Base-by-base conservation (phyloP, 2,888 invertebrate genomes). In the Aromia moschata region DNA sequence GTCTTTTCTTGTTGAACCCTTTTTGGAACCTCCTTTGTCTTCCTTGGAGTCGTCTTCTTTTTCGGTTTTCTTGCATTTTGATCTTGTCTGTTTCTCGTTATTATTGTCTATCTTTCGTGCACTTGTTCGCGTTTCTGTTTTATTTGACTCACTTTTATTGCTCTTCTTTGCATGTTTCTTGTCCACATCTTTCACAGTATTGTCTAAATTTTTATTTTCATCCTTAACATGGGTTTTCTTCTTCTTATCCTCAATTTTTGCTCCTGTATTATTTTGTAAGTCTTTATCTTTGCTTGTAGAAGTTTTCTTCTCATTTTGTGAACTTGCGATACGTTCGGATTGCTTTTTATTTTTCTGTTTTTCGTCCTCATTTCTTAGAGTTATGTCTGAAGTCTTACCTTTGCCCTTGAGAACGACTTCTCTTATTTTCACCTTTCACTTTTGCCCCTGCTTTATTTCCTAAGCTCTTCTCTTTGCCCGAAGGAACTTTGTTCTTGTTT, bases 101-200 rank as follows among this genome's bases (percentile, higher is more conserved):
- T 60, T 53, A 16, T 69, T 49, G 10, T 70, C 54, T 33, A n/a
- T n/a, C 11, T 33, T 3, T 33, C 5, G 5, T 11, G n/a, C 7
- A 5, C n/a, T 33, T 11, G n/a, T 33, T 7, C 33, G n/a, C 11
- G 5, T 33, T 33, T n/a, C n/a, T n/a, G 61, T 52, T 16, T 25
- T 46, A 31, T n/a, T 36, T 45, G 15, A 10, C 18, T 0, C n/a
- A 14, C 7, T 25, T 25, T 25, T 3, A 25, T 7, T 25, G 25
- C 25, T 25, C 33, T 33, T 33, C 5, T 7, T 11, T 33, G 11
- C n/a, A 3, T 2, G 10, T 33, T 33, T 33, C 11, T 33, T 33
- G n/a, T 33, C 33, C 10, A 10, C 5, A 11, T 33, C 11, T 33
- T 11, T 10, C n/a, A 2, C 11, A 11, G 10, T 33, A 9, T 25